phyloP scores from a whole-genome alignment of 2,797 vertebrate species.

The Thaleichthys pacificus region DNA sequence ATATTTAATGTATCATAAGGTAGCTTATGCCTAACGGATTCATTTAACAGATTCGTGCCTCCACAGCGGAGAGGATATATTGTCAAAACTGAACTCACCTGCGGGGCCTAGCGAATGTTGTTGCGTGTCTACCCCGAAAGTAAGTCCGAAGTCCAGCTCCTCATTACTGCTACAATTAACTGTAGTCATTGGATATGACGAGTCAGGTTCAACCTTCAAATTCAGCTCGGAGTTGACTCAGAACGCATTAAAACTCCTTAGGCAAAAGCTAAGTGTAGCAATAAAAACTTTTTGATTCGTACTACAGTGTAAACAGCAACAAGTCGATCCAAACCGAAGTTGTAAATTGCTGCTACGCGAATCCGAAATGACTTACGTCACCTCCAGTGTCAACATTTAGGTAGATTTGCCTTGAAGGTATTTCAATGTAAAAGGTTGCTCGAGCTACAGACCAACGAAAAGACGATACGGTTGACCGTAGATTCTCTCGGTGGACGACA shows the following conservation, averaged over 20 bases:
- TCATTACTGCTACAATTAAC: conserved; percentile 79
- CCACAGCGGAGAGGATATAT: neutral
- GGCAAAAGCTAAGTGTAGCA: neutral
- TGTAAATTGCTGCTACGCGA: neutral
- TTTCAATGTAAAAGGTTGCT: neutral
- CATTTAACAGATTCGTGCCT: neutral
- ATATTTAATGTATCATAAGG: neutral
- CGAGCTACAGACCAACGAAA: neutral
- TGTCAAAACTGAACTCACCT: conserved; percentile 63
- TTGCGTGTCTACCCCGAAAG: conserved; percentile 85
- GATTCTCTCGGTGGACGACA: conserved; percentile 4
- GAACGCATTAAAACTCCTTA: conserved; percentile 6
- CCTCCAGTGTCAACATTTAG: neutral
- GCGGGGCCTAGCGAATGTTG: conserved; percentile 74
- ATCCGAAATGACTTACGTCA: neutral
- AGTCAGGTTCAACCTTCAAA: conserved; percentile 7
- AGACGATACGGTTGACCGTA: conserved; percentile 6
- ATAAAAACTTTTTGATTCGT: conserved; percentile 3
- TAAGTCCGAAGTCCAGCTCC: conserved; percentile 92
- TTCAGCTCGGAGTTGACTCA: conserved; percentile 4
- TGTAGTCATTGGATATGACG: conserved; percentile 82
- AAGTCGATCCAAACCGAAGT: conserved; percentile 25
- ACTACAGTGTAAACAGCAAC: conserved; percentile 8
- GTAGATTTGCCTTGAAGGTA: neutral
- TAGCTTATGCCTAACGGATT: neutral